Percentiles rank a stretch among this genome's conserved stretches.
These are phyloP conservation scores for Apamea anceps DNA, from an alignment of 2,888 invertebrate species.

Conservation along the genomic window DNA sequence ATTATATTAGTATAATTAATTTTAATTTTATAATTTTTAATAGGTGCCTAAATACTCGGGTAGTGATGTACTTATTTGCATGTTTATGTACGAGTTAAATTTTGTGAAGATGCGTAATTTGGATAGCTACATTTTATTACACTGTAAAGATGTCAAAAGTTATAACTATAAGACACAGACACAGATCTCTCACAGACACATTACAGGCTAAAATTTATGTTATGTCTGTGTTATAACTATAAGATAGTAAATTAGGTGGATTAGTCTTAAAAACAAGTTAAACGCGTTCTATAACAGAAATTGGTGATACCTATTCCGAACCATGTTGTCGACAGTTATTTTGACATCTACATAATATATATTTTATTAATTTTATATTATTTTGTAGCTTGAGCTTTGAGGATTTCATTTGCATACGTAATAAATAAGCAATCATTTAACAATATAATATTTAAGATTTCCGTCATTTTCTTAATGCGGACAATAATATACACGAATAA, in stretches of 20 bases:
- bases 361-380: constrained; percentile 20
- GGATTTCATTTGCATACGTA: constrained; percentile 38
- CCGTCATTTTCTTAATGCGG: constrained; percentile 32
- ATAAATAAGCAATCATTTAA: constrained; percentile 35
- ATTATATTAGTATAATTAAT: too few species aligned
- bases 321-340: constrained; percentile 11
- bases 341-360: constrained; percentile 15
- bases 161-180: neutral
- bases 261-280: constrained; percentile 1
- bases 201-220: neutral
- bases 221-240: neutral
- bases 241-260: neutral
- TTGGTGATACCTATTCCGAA: neutral
- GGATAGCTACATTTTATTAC: constrained; percentile 19
- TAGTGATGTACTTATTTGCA: constrained; percentile 15
- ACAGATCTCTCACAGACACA: neutral
- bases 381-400: neutral
- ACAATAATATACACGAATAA: constrained; percentile 37
- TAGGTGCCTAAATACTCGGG: neutral
- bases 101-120: constrained; percentile 17
- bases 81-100: neutral
- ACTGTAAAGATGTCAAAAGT: constrained; percentile 26
- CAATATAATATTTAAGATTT: constrained; percentile 27
- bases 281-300: neutral
- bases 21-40: too few species aligned